These are phyloP conservation scores for Torymus texanus DNA, from an alignment of 2,888 invertebrate genomes.

Conservation along the genomic window DNA sequence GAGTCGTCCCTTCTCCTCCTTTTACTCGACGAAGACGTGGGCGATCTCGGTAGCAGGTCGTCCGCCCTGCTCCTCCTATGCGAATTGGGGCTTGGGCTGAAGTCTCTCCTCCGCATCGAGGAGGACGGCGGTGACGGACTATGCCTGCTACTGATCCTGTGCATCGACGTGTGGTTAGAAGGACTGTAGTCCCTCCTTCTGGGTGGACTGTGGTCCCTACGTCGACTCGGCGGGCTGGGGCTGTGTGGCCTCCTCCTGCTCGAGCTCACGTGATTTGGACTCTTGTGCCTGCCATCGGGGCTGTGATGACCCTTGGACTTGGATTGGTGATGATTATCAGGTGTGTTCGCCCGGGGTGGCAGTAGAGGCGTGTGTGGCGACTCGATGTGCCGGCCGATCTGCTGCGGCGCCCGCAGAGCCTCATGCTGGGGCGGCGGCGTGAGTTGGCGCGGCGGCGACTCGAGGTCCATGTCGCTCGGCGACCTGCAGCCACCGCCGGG, in stretches of 20 bases:
- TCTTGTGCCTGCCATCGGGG: conserved; percentile 62
- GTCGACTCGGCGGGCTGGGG: conserved; percentile 68
- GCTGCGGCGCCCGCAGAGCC: conserved; percentile 8
- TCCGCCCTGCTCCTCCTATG: conserved; percentile 67
- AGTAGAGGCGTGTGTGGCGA: conserved; percentile 85
- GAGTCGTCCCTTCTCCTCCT: conserved; percentile 74
- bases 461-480: conserved; percentile 72
- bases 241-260: conserved; percentile 69
- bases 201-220: conserved; percentile 63
- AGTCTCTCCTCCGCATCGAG: conserved; percentile 65
- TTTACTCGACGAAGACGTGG: conserved; percentile 70
- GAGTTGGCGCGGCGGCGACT: conserved; percentile 65
- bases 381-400: conserved; percentile 68
- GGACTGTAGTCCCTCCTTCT: conserved; percentile 71
- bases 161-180: conserved; percentile 50
- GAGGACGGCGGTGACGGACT: conserved; percentile 66
- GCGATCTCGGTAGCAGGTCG: conserved; percentile 63
- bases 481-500: conserved; percentile 68
- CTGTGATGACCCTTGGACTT: conserved; percentile 64
- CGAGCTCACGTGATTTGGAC: conserved; percentile 48
- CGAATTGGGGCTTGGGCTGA: conserved; percentile 67
- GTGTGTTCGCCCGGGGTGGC: conserved; percentile 76
- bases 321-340: conserved; percentile 63
- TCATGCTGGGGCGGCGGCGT: conserved; percentile 62
- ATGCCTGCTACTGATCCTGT: conserved; percentile 66